Conservation (phyloP, 1,140 invertebrate species). For the Rhizoglyphus robini region DNA sequence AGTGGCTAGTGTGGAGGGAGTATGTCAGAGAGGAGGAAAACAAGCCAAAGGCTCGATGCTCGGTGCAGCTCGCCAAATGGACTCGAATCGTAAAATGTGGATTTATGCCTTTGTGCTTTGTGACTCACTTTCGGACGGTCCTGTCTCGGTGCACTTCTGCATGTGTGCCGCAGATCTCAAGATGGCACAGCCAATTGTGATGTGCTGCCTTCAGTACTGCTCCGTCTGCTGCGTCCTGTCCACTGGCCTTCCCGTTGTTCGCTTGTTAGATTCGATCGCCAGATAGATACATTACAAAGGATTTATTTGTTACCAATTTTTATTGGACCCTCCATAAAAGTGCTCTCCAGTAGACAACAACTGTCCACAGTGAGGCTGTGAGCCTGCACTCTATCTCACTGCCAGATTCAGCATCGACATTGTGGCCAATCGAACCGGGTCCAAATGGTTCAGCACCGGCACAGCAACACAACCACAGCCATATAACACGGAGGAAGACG, state of each 20-base stretch:
- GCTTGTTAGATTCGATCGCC: neutral
- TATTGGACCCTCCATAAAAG: neutral
- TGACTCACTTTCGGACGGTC: neutral
- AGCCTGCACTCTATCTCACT: neutral
- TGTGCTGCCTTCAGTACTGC: neutral
- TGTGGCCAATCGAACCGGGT: neutral
- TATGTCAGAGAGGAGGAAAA: too few species aligned
- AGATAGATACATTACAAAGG: conserved; percentile 14
- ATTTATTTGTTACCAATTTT: conserved; percentile 15
- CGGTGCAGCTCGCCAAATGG: neutral
- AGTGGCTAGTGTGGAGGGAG: too few species aligned
- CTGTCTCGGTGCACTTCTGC: neutral
- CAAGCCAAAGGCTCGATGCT: neutral
- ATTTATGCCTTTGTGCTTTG: conserved; percentile 5
- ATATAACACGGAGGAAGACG: neutral
- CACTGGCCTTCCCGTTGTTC: neutral
- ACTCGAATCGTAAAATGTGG: neutral
- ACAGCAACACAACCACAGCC: neutral
- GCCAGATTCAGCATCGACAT: neutral
- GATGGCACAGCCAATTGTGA: neutral
- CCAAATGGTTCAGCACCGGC: too few species aligned
- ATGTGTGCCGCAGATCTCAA: neutral
- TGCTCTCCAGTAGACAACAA: neutral
- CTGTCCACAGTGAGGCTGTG: neutral
- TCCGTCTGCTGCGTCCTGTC: neutral